Base-by-base conservation (phyloP, 1,140 invertebrate genomes). In the Scaptomyza montana region DNA sequence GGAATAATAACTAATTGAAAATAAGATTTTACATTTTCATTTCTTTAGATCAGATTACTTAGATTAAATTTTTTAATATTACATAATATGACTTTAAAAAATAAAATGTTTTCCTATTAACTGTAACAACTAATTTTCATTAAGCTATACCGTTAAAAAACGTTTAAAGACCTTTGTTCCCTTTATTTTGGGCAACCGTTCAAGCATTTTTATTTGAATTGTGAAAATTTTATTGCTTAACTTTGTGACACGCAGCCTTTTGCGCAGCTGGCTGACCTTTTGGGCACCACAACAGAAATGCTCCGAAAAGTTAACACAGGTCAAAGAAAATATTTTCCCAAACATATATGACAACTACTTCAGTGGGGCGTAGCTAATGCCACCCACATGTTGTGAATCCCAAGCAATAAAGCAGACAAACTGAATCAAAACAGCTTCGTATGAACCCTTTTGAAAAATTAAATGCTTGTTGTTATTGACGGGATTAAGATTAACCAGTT, bases 241-340 rank as follows among this genome's bases (percentile, higher is more conserved):
- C 80, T 84, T 84, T 82, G 73, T 59, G 66, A 61, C 68, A 73
- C 63, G 67, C 64, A 74, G 73, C 80, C 80, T 77, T 84, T 70
- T 25, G 63, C 63, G 70, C 61, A 69, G 65, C 80, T 49, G 51
- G 47, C 68, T 73, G 80, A 84, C 80, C 80, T 73, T 78, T 84
- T 61, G 57, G 39, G 21, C 57, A 51, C 67, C 76, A 57, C 66
- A 43, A 36, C 33, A 36, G 73, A 64, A 64, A 78, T 84, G 75
- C 80, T 75, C 47, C 45, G n/a, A 56, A 80, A 84, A 84, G 80
- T 84, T 84, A 84, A 73, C 73, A 79, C 72, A 84, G 80, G 80
- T 79, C 80, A 84, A 84, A 84, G 73, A 84, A 84, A 84, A 84
- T 84, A 84, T 84, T 84, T 84, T 59, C 64, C 64, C 64, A 65